Evolutionary conservation across 2,113 vertebrate species (phyloP).

Genomic region (Taxidea taxus): DNA sequence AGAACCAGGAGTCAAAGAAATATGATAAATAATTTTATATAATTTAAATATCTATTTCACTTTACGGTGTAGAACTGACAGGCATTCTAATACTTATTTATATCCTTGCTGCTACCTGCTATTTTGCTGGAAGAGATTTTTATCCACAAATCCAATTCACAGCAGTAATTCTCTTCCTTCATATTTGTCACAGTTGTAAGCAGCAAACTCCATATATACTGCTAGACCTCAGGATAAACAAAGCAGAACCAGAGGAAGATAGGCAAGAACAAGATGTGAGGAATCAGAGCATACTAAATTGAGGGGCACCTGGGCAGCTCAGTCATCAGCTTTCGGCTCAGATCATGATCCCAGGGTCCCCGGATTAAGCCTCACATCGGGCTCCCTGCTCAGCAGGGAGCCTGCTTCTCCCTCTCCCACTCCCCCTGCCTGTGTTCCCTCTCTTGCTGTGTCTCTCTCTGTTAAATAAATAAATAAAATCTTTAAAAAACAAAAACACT

Average conservation of each 20-base stretch:
- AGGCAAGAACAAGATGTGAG: background rate
- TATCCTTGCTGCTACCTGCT: background rate
- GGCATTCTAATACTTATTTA: background rate
- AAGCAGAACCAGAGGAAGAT: background rate
- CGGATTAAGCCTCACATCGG: too few species aligned
- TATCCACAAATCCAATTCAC: background rate
- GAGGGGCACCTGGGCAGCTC: too few species aligned
- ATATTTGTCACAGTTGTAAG: background rate
- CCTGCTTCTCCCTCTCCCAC: too few species aligned
- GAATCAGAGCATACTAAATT: background rate
- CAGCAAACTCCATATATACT: background rate
- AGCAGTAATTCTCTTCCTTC: conserved; percentile 36
- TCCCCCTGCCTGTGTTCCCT: too few species aligned
- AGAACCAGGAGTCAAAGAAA: conserved; percentile 21
- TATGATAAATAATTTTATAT: background rate
- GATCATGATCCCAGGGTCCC: too few species aligned
- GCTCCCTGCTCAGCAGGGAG: too few species aligned
- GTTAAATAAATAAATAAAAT: too few species aligned
- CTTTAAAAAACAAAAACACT: background rate
- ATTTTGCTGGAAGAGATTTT: background rate
- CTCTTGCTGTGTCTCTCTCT: too few species aligned
- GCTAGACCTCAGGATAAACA: background rate
- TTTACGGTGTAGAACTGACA: background rate
- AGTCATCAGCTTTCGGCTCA: too few species aligned
- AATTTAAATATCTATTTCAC: background rate